A percentile compares a stretch with the other conserved stretches of the same genome.
Evolutionary conservation across 2,888 invertebrate genomes (phyloP).

Genomic region (Empis livida): DNA sequence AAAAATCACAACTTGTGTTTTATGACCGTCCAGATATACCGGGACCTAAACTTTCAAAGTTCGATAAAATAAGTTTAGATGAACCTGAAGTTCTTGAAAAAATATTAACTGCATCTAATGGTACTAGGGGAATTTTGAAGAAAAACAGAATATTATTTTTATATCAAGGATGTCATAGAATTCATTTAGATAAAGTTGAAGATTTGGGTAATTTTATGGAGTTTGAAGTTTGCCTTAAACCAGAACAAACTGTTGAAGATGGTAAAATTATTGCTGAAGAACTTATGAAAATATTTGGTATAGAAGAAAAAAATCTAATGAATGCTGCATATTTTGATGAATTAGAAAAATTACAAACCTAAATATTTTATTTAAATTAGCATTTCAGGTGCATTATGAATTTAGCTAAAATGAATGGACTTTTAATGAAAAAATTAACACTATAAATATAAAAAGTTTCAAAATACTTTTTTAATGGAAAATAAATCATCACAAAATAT

Average conservation of each 20-base stretch:
- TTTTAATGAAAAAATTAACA: too few species aligned
- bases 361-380: too few species aligned
- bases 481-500: too few species aligned
- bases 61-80: conserved; percentile 45
- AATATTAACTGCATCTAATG: conserved; percentile 45
- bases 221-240: conserved; percentile 45
- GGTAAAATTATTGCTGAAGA: conserved; percentile 43
- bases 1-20: conserved; percentile 52
- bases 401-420: too few species aligned
- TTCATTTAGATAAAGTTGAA: conserved; percentile 79
- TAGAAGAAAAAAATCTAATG: conserved; percentile 38
- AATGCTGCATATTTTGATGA: conserved; percentile 46
- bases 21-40: conserved; percentile 63
- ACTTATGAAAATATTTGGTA: conserved; percentile 39
- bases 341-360: conserved; percentile 10
- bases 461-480: too few species aligned
- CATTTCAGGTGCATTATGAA: too few species aligned
- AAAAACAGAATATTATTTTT: conserved; percentile 67
- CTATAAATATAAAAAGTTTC: too few species aligned
- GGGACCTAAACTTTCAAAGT: conserved; percentile 72
- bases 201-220: conserved; percentile 51
- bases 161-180: conserved; percentile 57
- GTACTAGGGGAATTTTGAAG: conserved; percentile 55
- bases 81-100: conserved; percentile 41
- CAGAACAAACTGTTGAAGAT: conserved; percentile 40